phyloP scores from a whole-genome alignment of 2,888 invertebrate genomes.

The Leptopterna dolabrata region DNA sequence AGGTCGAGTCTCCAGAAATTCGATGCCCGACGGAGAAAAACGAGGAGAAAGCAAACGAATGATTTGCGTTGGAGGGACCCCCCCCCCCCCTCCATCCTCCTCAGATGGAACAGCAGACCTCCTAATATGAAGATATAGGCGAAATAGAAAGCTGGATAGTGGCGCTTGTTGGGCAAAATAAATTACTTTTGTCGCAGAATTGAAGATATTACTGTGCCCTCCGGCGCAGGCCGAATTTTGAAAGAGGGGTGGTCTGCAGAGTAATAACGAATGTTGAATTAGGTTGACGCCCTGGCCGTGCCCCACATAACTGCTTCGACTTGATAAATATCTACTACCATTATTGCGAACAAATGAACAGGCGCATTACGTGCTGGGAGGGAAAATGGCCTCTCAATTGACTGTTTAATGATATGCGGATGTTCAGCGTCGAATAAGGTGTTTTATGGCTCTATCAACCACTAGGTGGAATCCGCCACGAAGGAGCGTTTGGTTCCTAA shows the following conservation, averaged over 20 bases:
- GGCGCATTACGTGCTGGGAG: neutral
- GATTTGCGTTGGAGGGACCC: neutral
- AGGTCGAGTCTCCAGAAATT: neutral
- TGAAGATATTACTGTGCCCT: slow-evolving; percentile 9
- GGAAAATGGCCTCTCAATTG: neutral
- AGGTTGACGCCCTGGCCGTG: neutral
- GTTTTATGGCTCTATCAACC: neutral
- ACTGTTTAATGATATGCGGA: neutral
- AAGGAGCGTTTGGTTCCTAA: neutral
- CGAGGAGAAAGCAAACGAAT: slow-evolving; percentile 35
- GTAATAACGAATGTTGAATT: neutral
- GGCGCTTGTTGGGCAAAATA: neutral
- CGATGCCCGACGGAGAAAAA: neutral
- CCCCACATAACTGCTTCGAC: neutral
- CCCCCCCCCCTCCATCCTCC: neutral
- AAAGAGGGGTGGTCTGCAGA: neutral
- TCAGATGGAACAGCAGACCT: neutral
- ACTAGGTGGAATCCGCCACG: neutral
- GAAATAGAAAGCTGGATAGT: slow-evolving; percentile 4
- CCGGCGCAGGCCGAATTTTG: neutral
- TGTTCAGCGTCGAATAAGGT: neutral
- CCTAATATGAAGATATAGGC: slow-evolving; percentile 15
- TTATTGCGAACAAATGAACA: slow-evolving; percentile 6
- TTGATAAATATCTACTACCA: slow-evolving; percentile 9
- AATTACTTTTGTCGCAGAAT: slow-evolving; percentile 18